Evolutionary conservation across 1,140 invertebrate genomes (phyloP), one percentile per base, ranked within the genome.

Genomic region (Scaptomyza hsui): DNA sequence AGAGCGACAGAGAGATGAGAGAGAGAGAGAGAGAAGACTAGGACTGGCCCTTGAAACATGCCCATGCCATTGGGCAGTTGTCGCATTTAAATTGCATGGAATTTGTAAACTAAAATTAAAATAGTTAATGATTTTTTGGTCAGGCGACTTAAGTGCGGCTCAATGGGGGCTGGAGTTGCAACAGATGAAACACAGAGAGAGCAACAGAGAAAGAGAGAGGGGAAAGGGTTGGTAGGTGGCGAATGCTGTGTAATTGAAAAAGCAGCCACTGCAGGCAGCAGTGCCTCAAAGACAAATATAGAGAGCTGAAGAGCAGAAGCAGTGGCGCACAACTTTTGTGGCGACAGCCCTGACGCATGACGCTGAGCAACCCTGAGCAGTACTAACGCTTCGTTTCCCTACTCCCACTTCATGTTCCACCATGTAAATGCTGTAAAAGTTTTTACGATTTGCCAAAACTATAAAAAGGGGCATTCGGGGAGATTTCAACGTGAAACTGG

Each of bases 91-190:
- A 86, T 85, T 85, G 81, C 81, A 85, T 85, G 70, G 77, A 85
- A 85, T 85, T 85, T 85, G 82, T 82, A 62, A 85, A 86, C 81
- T 85, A 82, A 85, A 85, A 85, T 85, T 86, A 85, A 85, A 85
- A 85, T 85, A 85, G 81, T 85, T 86, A 86, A 85, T 85, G 81
- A 85, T 85, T 85, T 83, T 85, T 86, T 73, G 79, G 76, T 79
- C 73, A 81, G 75, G 78, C 78, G 78, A 79, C 72, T 75, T 78
- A 78, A 78, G 76, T 72, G 78, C 67, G 67, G 45, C 75, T 72
- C 76, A 67, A 77, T 69, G 70, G 63, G 53, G 56, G 70, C 59
- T 47, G 21, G n/a, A 53, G 32, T 35, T 41, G 49, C 32, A 24
- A 24, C 52, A 10, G 26, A 48, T 9, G 32, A 24, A 19, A 26